phyloP scores from a whole-genome alignment of 2,888 invertebrate genomes.

The Ommatoiulus sabulosus region DNA sequence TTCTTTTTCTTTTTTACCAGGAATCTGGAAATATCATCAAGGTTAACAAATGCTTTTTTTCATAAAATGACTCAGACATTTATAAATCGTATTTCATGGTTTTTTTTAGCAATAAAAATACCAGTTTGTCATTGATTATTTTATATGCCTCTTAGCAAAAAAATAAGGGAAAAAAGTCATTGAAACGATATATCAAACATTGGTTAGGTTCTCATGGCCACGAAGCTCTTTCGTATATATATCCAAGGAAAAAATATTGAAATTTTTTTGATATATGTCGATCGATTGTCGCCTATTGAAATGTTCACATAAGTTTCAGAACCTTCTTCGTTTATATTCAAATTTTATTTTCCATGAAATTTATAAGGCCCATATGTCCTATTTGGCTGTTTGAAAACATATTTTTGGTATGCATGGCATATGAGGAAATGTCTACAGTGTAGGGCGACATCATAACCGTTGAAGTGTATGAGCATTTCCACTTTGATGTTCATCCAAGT shows the following conservation, averaged over 20 bases:
- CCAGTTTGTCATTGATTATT: not conserved
- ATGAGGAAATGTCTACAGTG: not conserved
- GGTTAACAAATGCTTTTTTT: no score
- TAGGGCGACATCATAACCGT: conserved; percentile 19
- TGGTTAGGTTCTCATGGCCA: not conserved
- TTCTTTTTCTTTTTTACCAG: no score
- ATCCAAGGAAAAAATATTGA: not conserved
- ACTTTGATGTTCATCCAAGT: not conserved
- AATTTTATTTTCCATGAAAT: conserved; percentile 19
- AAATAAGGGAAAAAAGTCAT: not conserved
- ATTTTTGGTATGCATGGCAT: conserved; percentile 2
- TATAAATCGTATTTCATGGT: no score
- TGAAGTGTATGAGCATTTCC: conserved; percentile 19
- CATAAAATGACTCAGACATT: no score
- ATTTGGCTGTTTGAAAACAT: conserved; percentile 11
- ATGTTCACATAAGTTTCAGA: conserved; percentile 10
- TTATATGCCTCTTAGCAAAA: not conserved
- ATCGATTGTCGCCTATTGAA: conserved; percentile 2
- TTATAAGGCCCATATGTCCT: conserved; percentile 19
- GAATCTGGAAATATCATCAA: no score
- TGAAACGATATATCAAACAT: not conserved
- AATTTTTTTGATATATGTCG: not conserved
- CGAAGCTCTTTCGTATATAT: no score
- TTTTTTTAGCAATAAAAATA: no score
- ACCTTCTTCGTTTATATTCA: conserved; percentile 19